These are phyloP conservation scores for Hassar affinis DNA, from an alignment of 2,113 vertebrate species.

Conservation along the genomic window DNA sequence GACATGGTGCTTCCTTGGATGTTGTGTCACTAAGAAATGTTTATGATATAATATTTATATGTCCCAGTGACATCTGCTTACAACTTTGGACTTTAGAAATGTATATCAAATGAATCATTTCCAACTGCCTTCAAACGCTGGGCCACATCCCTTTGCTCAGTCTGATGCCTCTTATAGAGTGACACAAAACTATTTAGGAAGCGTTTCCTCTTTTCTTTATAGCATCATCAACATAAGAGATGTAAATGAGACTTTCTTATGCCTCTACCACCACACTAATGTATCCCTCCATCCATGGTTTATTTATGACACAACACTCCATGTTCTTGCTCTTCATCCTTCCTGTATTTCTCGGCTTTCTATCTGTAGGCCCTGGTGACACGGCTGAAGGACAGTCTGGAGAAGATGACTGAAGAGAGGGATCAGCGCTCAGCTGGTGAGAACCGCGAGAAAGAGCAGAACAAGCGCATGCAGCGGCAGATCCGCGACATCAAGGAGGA, in stretches of 20 bases:
- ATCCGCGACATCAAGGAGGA: conserved; percentile 92
- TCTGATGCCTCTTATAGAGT: neutral
- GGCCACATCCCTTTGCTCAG: neutral
- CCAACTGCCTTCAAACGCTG: neutral
- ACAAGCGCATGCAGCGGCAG: conserved; percentile 92
- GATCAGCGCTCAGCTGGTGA: conserved; percentile 82
- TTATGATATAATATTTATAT: neutral
- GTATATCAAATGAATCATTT: neutral
- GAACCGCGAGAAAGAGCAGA: conserved; percentile 94
- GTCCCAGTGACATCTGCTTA: neutral
- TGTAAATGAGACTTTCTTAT: neutral
- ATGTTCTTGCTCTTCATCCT: neutral
- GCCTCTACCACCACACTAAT: neutral
- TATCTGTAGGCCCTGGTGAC: conserved; percentile 78
- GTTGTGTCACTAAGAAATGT: neutral
- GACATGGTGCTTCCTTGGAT: neutral
- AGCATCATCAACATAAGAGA: neutral
- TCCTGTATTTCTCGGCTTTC: neutral
- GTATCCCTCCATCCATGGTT: neutral
- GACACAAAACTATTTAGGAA: neutral
- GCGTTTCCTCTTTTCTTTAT: neutral
- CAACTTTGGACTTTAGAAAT: neutral
- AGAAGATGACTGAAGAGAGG: conserved; percentile 91
- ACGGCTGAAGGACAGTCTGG: conserved; percentile 93
- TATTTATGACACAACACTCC: neutral